Conservation (phyloP, 2,888 invertebrate genomes). For the Melieria crassipennis region DNA sequence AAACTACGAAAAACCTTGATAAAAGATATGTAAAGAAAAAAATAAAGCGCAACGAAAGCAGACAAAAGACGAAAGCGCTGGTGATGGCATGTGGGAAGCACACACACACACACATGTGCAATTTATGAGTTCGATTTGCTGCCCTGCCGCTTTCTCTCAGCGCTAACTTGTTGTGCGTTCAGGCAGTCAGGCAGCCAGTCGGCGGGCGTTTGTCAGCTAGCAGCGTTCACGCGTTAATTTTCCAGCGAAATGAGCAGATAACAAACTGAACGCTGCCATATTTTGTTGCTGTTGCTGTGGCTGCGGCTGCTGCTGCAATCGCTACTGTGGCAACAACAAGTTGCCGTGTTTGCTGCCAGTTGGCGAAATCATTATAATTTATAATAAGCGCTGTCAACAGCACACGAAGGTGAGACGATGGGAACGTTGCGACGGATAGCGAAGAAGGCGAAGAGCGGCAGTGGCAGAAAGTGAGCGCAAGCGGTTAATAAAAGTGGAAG, state of each 20-base stretch:
- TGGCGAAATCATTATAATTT: conserved; percentile 31
- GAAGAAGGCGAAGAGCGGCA: background rate
- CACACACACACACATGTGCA: background rate
- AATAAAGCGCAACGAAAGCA: too few relatives aligned
- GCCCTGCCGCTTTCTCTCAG: too few relatives aligned
- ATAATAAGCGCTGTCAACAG: conserved; percentile 20
- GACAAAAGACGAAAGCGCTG: background rate
- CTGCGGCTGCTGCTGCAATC: conserved; percentile 11
- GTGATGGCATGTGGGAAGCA: background rate
- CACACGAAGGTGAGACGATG: background rate
- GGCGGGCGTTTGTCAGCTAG: too few relatives aligned
- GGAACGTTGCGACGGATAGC: background rate
- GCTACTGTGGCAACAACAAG: conserved; percentile 18
- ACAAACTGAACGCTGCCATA: background rate
- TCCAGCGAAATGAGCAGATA: conserved; percentile 29
- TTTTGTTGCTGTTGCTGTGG: background rate
- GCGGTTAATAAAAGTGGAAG: background rate
- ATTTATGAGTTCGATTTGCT: background rate
- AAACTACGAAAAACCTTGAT: too few relatives aligned
- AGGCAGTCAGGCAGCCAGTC: too few relatives aligned
- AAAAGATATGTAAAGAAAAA: too few relatives aligned
- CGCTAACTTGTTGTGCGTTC: too few relatives aligned
- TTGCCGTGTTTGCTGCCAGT: conserved; percentile 19
- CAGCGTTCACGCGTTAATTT: conserved; percentile 19
- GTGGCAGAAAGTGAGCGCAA: background rate